These are phyloP conservation scores for Carcharodon carcharias DNA, from an alignment of 2,797 vertebrate genomes.

Conservation along the genomic window DNA sequence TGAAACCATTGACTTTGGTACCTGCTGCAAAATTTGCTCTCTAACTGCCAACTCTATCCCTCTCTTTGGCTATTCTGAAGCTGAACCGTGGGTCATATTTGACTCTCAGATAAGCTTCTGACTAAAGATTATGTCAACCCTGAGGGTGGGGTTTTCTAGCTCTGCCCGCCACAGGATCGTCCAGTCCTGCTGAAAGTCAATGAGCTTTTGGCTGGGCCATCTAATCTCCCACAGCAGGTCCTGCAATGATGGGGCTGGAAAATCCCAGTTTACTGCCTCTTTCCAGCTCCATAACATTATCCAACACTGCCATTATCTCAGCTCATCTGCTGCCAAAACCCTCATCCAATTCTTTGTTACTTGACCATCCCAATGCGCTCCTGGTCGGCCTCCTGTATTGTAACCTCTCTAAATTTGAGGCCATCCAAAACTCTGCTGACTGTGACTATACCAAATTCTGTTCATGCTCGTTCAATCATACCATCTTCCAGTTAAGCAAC, in stretches of 20 bases:
- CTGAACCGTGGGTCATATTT: too few relatives aligned
- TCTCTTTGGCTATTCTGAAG: too few relatives aligned
- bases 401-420: too few relatives aligned
- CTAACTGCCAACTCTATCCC: background rate
- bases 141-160: too few relatives aligned
- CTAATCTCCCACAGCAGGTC: too few relatives aligned
- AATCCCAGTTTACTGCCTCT: too few relatives aligned
- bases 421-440: too few relatives aligned
- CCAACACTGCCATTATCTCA: background rate
- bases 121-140: background rate
- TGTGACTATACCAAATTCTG: too few relatives aligned
- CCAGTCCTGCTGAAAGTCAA: too few relatives aligned
- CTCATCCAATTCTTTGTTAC: background rate
- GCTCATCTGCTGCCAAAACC: background rate
- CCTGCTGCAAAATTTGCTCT: background rate
- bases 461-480: background rate
- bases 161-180: too few relatives aligned
- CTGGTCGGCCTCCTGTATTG: background rate
- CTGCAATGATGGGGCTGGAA: too few relatives aligned
- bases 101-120: background rate
- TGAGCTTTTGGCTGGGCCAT: too few relatives aligned
- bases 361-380: background rate
- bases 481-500: background rate
- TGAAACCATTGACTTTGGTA: background rate
- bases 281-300: background rate